Percentiles rank a stretch among this genome's conserved stretches.
These are phyloP conservation scores for Apantesis nais DNA, from an alignment of 2,888 invertebrate genomes.

Conservation along the genomic window DNA sequence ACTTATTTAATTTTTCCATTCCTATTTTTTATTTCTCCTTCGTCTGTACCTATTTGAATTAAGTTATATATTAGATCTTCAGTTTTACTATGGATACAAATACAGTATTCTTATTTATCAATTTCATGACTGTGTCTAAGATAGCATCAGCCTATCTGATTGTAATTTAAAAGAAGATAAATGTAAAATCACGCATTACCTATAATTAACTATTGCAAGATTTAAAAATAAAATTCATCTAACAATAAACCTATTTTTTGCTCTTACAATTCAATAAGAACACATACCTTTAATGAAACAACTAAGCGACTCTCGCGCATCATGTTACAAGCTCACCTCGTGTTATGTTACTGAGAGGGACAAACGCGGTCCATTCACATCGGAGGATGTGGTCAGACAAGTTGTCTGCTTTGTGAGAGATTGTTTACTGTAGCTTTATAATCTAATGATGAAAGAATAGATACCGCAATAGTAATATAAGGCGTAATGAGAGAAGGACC, in stretches of 20 bases:
- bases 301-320: conserved; percentile 38
- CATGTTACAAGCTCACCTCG: conserved; percentile 28
- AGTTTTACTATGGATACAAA: no score
- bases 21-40: no score
- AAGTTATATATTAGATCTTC: background rate
- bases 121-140: background rate
- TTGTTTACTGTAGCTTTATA: conserved; percentile 6
- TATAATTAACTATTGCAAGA: background rate
- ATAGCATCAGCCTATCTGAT: no score
- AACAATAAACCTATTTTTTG: conserved; percentile 6
- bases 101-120: background rate
- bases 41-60: no score
- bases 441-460: background rate
- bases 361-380: conserved; percentile 54
- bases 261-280: conserved; percentile 31
- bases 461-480: background rate
- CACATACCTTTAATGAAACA: conserved; percentile 37
- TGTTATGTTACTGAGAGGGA: conserved; percentile 64
- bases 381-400: conserved; percentile 58
- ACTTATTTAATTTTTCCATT: no score
- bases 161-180: background rate
- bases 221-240: background rate
- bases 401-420: conserved; percentile 22
- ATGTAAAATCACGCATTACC: background rate
- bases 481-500: background rate